Base-by-base conservation (phyloP, 2,888 invertebrate species). In the Tyria jacobaeae region DNA sequence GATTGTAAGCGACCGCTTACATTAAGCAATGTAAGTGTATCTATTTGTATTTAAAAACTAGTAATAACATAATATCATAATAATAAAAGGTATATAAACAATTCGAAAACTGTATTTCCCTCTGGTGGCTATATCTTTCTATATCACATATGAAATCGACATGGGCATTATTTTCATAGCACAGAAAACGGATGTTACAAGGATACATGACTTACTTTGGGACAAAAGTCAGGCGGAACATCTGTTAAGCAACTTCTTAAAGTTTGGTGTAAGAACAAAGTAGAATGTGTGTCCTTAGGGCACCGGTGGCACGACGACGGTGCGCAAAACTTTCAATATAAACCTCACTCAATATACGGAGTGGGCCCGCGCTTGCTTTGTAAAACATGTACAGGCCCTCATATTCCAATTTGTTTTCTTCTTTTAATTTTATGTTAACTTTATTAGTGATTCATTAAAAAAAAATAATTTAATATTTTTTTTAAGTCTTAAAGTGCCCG, bases 221-320 rank as follows among this genome's bases (percentile, higher is more conserved):
- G 83, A 88, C 88, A 86, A 87, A 88, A 89, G 88, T 89, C 87
- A 86, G 85, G 76, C 76, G 78, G 83, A 90, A 90, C 90, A 89
- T 90, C 89, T 90, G 90, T 89, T 90, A 88, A 87, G 85, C 83
- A 89, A 89, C 85, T 90, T 87, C 87, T 85, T 82, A 85, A 89
- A 90, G 84, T 90, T 89, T 80, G 73, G 79, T 82, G 77, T 79
- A 87, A 86, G 89, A 89, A 89, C 89, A 89, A 89, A 89, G 89
- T 88, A 80, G 80, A 75, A 85, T 85, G 83, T 85, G 85, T 87
- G 86, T 87, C 89, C 89, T 87, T 75, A 86, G 89, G 89, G 88
- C 83, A 74, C 78, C 64, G 74, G 54, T 68, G 67, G 75, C 70
- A 49, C 14, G 47, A 48, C 48, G 24, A 34, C 62, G 53, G 71